Evolutionary conservation across 2,113 vertebrate genomes (phyloP).

Genomic region (Forbesichthys papilliferus): DNA sequence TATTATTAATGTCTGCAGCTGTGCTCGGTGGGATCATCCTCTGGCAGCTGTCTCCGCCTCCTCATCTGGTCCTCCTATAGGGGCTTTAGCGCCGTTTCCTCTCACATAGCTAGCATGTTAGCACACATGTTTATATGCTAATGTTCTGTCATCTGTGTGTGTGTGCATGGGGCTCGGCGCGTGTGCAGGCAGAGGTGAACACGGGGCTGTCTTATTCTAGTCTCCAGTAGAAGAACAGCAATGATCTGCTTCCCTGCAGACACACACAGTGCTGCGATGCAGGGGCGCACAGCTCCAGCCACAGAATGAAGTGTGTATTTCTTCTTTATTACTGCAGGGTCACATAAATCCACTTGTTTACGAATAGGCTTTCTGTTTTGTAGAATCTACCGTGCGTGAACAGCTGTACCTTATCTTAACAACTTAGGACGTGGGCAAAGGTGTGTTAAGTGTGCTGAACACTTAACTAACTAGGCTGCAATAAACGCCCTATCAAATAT

Average conservation of each 20-base stretch:
- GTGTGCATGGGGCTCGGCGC: not conserved
- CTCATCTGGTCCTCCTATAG: constrained; percentile 30
- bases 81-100: no score
- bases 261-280: constrained; percentile 41
- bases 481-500: no score
- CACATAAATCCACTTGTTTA: not conserved
- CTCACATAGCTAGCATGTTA: no score
- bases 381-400: not conserved
- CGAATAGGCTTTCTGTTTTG: not conserved
- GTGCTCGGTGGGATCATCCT: constrained; percentile 14
- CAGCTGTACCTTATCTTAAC: no score
- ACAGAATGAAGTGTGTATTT: no score
- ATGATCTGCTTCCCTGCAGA: constrained; percentile 52
- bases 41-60: constrained; percentile 28
- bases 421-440: no score
- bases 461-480: no score
- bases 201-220: constrained; percentile 61
- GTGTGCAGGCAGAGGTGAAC: constrained; percentile 51
- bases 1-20: constrained; percentile 63
- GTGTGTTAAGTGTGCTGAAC: no score
- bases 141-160: constrained; percentile 13
- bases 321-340: not conserved
- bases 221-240: constrained; percentile 45
- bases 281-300: constrained; percentile 5
- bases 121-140: not conserved